These are phyloP conservation scores for Heteronetta atricapilla DNA, from an alignment of 2,113 vertebrate species.

Conservation along the genomic window DNA sequence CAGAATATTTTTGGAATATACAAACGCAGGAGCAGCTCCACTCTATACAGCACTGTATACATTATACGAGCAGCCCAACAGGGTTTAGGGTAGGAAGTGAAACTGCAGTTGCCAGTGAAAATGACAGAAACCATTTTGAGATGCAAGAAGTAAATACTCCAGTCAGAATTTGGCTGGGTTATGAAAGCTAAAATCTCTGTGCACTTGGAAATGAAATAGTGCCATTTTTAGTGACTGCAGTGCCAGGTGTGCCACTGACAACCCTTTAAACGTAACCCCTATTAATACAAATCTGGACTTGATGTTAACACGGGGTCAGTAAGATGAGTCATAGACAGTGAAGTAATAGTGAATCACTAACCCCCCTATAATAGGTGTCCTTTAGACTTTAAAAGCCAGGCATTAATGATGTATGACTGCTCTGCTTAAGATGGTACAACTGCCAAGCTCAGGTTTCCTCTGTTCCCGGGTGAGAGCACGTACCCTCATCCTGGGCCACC, in stretches of 20 bases:
- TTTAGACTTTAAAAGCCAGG: not conserved
- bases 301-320: not conserved
- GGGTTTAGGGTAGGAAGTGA: not conserved
- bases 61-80: not conserved
- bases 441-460: not conserved
- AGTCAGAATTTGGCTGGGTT: not conserved
- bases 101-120: not conserved
- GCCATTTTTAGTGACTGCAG: not conserved
- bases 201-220: not conserved
- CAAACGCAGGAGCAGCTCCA: not conserved
- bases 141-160: not conserved
- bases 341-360: not conserved
- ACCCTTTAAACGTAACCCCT: not conserved
- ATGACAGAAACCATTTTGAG: not conserved
- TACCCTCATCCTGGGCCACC: not conserved
- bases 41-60: not conserved
- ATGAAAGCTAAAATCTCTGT: not conserved
- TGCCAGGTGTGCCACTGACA: not conserved
- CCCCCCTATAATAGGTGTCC: not conserved
- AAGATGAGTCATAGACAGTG: not conserved
- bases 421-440: not conserved
- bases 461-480: not conserved
- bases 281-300: not conserved
- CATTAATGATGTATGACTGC: not conserved
- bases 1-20: not conserved